Evolutionary conservation across 2,113 vertebrate species (phyloP), one percentile per base, ranked within the genome.

Genomic region (Petaurus breviceps): DNA sequence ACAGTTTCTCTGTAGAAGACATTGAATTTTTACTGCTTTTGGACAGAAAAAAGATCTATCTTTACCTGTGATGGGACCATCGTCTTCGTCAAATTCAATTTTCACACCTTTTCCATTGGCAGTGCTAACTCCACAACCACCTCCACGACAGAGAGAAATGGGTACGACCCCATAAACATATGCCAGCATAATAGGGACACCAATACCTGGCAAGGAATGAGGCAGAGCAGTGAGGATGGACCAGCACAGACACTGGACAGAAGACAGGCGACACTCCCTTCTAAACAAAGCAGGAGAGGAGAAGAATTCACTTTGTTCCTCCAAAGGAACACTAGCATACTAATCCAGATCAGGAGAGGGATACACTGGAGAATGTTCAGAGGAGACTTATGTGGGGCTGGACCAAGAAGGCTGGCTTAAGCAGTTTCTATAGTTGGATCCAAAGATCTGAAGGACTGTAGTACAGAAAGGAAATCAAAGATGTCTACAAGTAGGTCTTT

Each of bases 81-180:
- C 99, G 47, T 99, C 99, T 96, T 99, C 99, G 52, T 99, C 99
- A 96, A 99, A 99, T 98, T 99, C 99, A 28, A 99, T 99, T 96
- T 99, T 99, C 26, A 99, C 99, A 0, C 99, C 99, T 43, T 99
- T 99, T 0, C 99, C 99, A 0, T 99, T 99, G 96, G 99, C 99
- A 24, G 99, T 98, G 98, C 99, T 99, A 52, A 99, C 99, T 0
- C 99, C 99, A 43, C 99, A 99, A 96, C 99, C 99, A 0, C 99
- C 99, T 0, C 99, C 99, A 8, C 99, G 99, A 98, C 99, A 99
- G 97, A 99, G 99, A 5, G 99, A 99, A 97, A 99, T 99, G 51
- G 99, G 99, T 94, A 99, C 99, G 0, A 99, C 99, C 0, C 99
- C 99, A 24, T 99, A 99, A 91, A 99, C 99, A 2, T 99, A 99